Base-by-base conservation (phyloP, 2,113 vertebrate genomes). In the Felis chaus region DNA sequence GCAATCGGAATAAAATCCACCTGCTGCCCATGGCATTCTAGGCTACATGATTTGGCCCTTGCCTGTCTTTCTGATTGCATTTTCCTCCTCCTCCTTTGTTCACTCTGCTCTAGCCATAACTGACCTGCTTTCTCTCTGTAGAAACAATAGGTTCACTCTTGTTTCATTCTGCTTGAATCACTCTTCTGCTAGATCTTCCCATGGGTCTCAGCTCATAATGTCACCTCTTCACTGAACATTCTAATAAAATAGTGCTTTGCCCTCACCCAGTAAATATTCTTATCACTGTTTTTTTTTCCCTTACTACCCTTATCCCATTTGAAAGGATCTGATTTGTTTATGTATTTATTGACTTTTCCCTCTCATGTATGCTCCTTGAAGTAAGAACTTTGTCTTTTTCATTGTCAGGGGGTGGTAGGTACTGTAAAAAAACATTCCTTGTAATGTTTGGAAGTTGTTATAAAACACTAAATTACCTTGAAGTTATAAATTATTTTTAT, bases 381-480 rank as follows among this genome's bases (percentile, higher is more conserved):
- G 19, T 88, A 87, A 95, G 48, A 95, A 92, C 73, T 91, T 94
- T 36, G 65, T 80, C n/a, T 45, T 97, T 95, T 87, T 73, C 69
- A 78, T 92, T 91, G 21, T 53, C 65, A 88, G 63, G 12, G 63
- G 7, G 23, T 92, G 12, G 29, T 63, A 94, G 69, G 16, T 74
- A 95, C 12, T 94, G 0, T 95, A n/a, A 68, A 53, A 94, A 97
- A 73, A 10, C 21, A 45, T 78, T 84, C 53, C 61, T 73, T 86
- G 27, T n/a, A 71, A 90, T 91, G 31, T 80, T 97, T 92, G 16
- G 92, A 96, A 80, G 25, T 97, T 96, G n/a, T 88, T 89, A 41
- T 33, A 85, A 97, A 68, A 71, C 41, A 31, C n/a, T 84, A 69
- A 83, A 36, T 96, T 92, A 19, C 66, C 39, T 63, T 85, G 5